Evolutionary conservation across 2,888 invertebrate species (phyloP), one percentile per base, ranked within the genome.

Genomic region (Marronus borbonicus): DNA sequence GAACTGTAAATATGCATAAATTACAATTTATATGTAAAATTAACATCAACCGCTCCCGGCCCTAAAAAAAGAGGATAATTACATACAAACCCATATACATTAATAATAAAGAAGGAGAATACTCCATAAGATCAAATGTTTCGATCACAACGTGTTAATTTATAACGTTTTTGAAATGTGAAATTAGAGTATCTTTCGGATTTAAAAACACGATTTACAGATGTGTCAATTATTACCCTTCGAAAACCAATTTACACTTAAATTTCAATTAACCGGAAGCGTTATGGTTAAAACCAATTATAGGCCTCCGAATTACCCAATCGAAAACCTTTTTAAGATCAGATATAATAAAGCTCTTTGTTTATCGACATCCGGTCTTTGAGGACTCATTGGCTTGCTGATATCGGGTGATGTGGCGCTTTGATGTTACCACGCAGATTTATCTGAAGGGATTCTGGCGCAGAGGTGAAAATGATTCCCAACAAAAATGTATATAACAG

Each of bases 311-410:
- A 60, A 60, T 28, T 60, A 60, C 20, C 60, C 60, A 12, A 36
- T 14, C 12, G 10, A 55, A 20, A 55, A 55, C n/a, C 55, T 20
- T 55, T 20, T 55, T 60, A 60, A 60, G 60, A 60, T 60, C 60
- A 60, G 60, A 28, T 60, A 24, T 24, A 60, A 60, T 60, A 60
- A 60, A 60, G 60, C 60, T 66, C 66, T 66, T 66, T 66, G 66
- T 66, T 44, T 66, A 66, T 66, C 66, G 39, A 49, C 50, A 50
- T 50, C 20, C 24, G 50, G 49, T 49, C 68, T 68, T 68, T 68
- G 68, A 60, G 10, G 49, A 68, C 68, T 49, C 20, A 68, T 39
- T 44, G 12, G n/a, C 3, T 12, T 20, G 4, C 10, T 3, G 44
- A 44, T 68, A 68, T 68, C 44, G 49, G 68, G 24, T 68, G 68